These are phyloP conservation scores for Nomada hirtipes DNA, from an alignment of 2,888 invertebrate species.

Conservation along the genomic window DNA sequence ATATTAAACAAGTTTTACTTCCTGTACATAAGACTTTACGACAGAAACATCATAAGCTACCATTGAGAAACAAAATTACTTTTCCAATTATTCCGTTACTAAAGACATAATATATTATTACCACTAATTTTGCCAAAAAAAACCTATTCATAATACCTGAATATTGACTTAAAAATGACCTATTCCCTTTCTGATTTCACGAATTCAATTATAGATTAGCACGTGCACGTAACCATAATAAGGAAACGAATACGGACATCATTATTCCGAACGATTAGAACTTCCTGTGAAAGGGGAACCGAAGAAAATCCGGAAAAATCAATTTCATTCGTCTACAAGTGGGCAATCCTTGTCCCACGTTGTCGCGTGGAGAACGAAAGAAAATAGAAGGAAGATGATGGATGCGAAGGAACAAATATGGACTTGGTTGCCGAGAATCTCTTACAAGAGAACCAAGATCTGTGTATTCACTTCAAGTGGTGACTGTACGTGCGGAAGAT, in stretches of 20 bases:
- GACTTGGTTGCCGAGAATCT: conserved; percentile 49
- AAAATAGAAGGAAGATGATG: conserved; percentile 51
- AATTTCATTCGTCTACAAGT: conserved; percentile 50
- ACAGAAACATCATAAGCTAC: no score
- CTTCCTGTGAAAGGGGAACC: neutral
- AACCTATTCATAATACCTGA: no score
- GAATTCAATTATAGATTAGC: no score
- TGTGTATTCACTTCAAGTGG: conserved; percentile 73
- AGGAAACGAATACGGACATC: conserved; percentile 4
- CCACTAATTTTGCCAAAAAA: no score
- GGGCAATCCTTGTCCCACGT: conserved; percentile 43
- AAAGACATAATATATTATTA: no score
- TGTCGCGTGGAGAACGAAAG: conserved; percentile 35
- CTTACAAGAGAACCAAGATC: conserved; percentile 68
- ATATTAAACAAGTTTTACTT: no score
- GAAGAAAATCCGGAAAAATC: conserved; percentile 44
- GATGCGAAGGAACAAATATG: conserved; percentile 63
- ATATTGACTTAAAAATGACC: no score
- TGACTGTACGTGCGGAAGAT: conserved; percentile 77
- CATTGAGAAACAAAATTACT: no score
- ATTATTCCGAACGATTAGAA: conserved; percentile 38
- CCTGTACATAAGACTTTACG: no score
- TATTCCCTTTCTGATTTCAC: no score
- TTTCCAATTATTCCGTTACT: no score
- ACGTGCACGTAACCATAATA: no score